phyloP scores from a whole-genome alignment of 2,797 vertebrate genomes.

The Crenuchus spilurus region DNA sequence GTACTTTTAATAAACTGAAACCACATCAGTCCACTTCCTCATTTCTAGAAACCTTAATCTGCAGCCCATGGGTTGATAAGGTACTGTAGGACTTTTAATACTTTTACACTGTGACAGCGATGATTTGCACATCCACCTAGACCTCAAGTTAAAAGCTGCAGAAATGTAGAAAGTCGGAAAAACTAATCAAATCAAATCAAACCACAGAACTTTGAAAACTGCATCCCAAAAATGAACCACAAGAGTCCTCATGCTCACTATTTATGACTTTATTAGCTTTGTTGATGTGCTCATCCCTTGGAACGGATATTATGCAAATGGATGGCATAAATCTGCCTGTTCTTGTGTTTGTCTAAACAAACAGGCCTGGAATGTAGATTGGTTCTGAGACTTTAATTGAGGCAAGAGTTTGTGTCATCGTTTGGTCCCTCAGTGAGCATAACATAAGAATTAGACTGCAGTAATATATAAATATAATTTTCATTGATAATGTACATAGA shows the following conservation, averaged over 20 bases:
- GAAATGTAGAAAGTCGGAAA: neutral
- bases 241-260: conserved; percentile 24
- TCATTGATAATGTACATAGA: too few relatives aligned
- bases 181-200: neutral
- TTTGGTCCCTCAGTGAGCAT: conserved; percentile 38
- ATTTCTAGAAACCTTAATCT: neutral
- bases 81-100: neutral
- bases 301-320: conserved; percentile 54
- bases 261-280: conserved; percentile 53
- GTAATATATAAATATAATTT: too few relatives aligned
- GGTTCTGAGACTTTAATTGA: conserved; percentile 43
- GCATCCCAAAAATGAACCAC: conserved; percentile 4
- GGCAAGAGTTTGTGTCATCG: conserved; percentile 38
- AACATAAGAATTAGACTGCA: conserved; percentile 39
- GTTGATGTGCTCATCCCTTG: conserved; percentile 50
- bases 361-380: conserved; percentile 45
- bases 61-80: neutral
- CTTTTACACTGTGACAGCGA: neutral
- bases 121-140: neutral
- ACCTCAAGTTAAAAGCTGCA: neutral
- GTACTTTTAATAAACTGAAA: neutral
- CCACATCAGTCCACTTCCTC: neutral
- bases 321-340: conserved; percentile 51
- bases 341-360: conserved; percentile 53
- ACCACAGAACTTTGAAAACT: conserved; percentile 17